Conservation (phyloP, 2,888 invertebrate species). For the Orthonychiurus folsomi region DNA sequence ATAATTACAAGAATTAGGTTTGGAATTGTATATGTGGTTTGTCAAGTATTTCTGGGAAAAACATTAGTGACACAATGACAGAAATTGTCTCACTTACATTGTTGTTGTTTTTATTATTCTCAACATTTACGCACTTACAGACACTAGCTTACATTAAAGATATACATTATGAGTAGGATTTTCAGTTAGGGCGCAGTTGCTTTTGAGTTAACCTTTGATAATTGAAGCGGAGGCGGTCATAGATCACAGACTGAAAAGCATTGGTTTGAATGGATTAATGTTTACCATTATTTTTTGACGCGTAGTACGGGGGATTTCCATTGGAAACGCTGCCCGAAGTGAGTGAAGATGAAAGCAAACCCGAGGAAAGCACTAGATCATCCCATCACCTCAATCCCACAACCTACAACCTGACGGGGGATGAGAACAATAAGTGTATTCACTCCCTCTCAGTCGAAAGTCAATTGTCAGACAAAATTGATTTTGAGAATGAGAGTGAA, state of each 20-base stretch:
- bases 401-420: not conserved
- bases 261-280: not conserved
- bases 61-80: no score
- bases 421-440: not conserved
- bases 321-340: slow-evolving; percentile 39
- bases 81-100: no score
- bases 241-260: not conserved
- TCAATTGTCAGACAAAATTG: not conserved
- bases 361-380: slow-evolving; percentile 26
- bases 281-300: slow-evolving; percentile 9
- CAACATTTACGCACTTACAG: no score
- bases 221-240: no score
- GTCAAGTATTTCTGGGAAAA: no score
- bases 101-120: no score
- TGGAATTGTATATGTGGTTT: no score
- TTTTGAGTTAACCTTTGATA: no score
- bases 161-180: no score
- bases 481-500: slow-evolving; percentile 7
- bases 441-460: no score
- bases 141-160: no score
- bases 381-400: slow-evolving; percentile 9
- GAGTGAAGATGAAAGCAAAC: slow-evolving; percentile 15
- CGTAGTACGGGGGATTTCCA: slow-evolving; percentile 32
- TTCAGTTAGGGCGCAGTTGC: no score
- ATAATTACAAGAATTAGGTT: not conserved